phyloP scores from a whole-genome alignment of 2,113 vertebrate genomes.

The Ursus arctos region DNA sequence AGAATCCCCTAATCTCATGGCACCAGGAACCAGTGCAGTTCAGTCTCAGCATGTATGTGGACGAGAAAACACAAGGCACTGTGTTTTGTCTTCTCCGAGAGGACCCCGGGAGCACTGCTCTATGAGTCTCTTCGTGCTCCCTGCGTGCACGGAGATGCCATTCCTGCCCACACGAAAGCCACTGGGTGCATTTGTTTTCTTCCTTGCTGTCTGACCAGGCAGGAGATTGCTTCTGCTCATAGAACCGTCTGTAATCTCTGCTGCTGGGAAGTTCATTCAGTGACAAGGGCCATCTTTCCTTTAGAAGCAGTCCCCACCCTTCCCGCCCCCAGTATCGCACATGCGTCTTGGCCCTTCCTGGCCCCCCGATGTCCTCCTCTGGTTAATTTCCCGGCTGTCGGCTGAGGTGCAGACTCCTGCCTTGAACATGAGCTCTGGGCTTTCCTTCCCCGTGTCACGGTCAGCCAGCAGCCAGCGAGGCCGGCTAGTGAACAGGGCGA shows the following conservation, averaged over 20 bases:
- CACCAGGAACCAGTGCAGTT: not conserved
- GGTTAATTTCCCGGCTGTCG: not conserved
- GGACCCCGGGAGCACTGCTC: fast-evolving
- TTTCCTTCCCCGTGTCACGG: not conserved
- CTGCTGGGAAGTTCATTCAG: not conserved
- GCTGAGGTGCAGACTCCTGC: not conserved
- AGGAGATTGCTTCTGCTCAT: not conserved
- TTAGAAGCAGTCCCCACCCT: not conserved
- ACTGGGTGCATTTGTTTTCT: not conserved
- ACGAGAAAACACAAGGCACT: not conserved
- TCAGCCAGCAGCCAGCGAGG: slow-evolving; percentile 58
- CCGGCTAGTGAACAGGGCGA: slow-evolving; percentile 19
- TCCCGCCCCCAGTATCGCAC: fast-evolving
- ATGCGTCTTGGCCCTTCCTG: not conserved
- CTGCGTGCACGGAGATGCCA: fast-evolving
- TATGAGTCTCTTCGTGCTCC: too few relatives aligned
- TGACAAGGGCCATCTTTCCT: not conserved
- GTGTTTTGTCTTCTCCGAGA: not conserved
- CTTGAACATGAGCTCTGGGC: not conserved
- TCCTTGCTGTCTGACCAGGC: not conserved
- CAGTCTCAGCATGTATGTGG: not conserved
- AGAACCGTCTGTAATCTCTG: not conserved
- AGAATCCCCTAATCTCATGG: not conserved
- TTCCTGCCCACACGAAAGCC: too few relatives aligned
- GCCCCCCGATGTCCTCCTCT: not conserved